Percentiles rank a stretch among this genome's conserved stretches.
phyloP scores from a whole-genome alignment of 2,888 invertebrate genomes.

The Cephus pulcher region DNA sequence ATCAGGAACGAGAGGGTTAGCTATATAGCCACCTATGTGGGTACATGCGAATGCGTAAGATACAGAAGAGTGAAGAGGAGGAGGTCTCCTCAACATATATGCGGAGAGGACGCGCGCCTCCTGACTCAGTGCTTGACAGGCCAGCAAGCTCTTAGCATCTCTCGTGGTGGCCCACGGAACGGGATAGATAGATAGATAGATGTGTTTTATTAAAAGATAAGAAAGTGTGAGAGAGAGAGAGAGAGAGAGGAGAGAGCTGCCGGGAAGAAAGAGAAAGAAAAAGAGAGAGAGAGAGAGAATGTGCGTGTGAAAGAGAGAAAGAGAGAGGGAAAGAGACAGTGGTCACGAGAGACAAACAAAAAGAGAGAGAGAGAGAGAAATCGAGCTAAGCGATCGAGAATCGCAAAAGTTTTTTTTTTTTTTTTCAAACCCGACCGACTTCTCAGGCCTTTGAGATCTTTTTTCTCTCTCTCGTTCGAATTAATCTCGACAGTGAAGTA shows the following conservation, averaged over 20 bases:
- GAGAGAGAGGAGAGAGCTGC: slow-evolving; percentile 11
- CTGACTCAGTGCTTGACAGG: slow-evolving; percentile 65
- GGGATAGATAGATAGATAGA: not conserved
- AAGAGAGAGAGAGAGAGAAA: not conserved
- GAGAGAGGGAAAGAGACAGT: slow-evolving; percentile 28
- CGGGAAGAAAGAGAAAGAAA: slow-evolving; percentile 7
- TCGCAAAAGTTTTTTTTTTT: not conserved
- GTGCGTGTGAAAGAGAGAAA: slow-evolving; percentile 21
- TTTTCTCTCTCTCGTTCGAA: slow-evolving; percentile 2
- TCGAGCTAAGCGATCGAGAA: not conserved
- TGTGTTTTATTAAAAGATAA: too few species aligned
- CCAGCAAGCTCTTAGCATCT: slow-evolving; percentile 64
- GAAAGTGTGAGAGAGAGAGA: too few species aligned
- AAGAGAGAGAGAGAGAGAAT: slow-evolving; percentile 21
- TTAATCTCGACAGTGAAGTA: not conserved
- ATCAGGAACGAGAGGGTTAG: slow-evolving; percentile 33
- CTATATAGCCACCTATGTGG: slow-evolving; percentile 30
- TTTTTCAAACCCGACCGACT: not conserved
- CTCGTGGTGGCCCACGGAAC: slow-evolving; percentile 19
- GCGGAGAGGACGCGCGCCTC: slow-evolving; percentile 63
- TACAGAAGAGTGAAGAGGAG: slow-evolving; percentile 49
- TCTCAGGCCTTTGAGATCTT: not conserved
- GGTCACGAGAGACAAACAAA: slow-evolving; percentile 12
- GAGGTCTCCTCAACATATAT: slow-evolving; percentile 61
- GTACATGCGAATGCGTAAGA: slow-evolving; percentile 55